A percentile compares a stretch with the other conserved stretches of the same genome.
These are phyloP conservation scores for Adela reaumurella DNA, from an alignment of 2,888 invertebrate species.

Conservation along the genomic window DNA sequence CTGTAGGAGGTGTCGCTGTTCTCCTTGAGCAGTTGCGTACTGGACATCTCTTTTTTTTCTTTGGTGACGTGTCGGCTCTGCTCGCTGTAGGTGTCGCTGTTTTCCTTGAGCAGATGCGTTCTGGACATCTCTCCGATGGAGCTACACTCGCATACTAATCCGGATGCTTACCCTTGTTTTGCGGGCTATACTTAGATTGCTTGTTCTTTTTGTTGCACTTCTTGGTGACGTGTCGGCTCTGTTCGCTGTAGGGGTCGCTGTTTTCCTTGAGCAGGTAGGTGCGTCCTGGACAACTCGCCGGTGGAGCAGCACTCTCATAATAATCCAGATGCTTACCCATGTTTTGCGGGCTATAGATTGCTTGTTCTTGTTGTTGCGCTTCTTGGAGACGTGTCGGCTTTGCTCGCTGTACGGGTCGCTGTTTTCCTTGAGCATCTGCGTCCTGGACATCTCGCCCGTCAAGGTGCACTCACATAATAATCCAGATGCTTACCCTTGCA, in stretches of 20 bases:
- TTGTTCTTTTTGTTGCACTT: slow-evolving; percentile 80
- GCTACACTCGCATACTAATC: slow-evolving; percentile 78
- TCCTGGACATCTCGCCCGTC: slow-evolving; percentile 77
- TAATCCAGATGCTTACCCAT: slow-evolving; percentile 49
- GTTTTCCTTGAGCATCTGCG: slow-evolving; percentile 76
- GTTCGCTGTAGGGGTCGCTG: slow-evolving; percentile 80
- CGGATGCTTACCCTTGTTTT: slow-evolving; percentile 60
- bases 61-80: slow-evolving; percentile 78
- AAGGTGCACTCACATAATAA: slow-evolving; percentile 77
- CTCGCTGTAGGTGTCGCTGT: slow-evolving; percentile 78
- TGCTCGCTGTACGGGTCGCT: slow-evolving; percentile 80
- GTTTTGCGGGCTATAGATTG: slow-evolving; percentile 60
- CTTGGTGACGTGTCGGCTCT: slow-evolving; percentile 77
- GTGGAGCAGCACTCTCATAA: too few species aligned
- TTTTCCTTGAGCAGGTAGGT: too few species aligned
- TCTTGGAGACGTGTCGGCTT: slow-evolving; percentile 79
- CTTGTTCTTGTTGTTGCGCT: slow-evolving; percentile 76
- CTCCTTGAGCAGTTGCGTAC: too few species aligned
- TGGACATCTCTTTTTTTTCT: too few species aligned
- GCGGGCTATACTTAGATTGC: slow-evolving; percentile 58
- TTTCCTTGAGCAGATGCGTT: slow-evolving; percentile 76
- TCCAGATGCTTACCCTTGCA: too few species aligned
- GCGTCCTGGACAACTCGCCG: too few species aligned
- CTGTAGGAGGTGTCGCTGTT: too few species aligned
- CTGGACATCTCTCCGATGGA: slow-evolving; percentile 78